Percentiles rank a stretch among this genome's conserved stretches.
These are phyloP conservation scores for Acleris emargana DNA, from an alignment of 2,888 invertebrate genomes.

Conservation along the genomic window DNA sequence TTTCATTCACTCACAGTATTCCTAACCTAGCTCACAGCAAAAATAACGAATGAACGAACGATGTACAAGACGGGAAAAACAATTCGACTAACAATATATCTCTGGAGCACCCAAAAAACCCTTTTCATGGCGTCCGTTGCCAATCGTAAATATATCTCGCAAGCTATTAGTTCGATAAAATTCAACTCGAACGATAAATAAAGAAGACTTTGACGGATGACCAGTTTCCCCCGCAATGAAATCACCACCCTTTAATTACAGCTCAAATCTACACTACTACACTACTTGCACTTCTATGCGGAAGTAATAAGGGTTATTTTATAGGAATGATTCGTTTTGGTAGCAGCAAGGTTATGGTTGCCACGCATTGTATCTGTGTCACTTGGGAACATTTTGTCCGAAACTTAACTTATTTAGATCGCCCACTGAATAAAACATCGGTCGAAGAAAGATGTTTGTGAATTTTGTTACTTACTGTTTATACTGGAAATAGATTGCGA, in stretches of 20 bases:
- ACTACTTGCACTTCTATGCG: slow-evolving; percentile 8
- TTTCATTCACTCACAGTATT: too few species aligned
- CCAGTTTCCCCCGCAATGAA: slow-evolving; percentile 74
- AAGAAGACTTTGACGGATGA: slow-evolving; percentile 80
- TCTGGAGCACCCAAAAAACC: slow-evolving; percentile 54
- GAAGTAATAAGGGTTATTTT: not conserved
- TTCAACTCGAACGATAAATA: slow-evolving; percentile 83
- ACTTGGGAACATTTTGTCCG: slow-evolving; percentile 80
- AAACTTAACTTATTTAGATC: slow-evolving; percentile 79
- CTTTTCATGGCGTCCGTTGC: slow-evolving; percentile 70
- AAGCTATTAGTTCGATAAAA: slow-evolving; percentile 82
- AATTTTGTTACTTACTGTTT: slow-evolving; percentile 48
- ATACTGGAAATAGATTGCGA: not conserved
- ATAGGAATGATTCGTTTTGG: not conserved
- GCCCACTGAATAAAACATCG: slow-evolving; percentile 75
- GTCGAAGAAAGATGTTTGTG: slow-evolving; percentile 58
- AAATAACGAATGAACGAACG: too few species aligned
- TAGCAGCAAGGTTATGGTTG: slow-evolving; percentile 44
- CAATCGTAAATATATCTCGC: slow-evolving; percentile 81
- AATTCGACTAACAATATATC: slow-evolving; percentile 19
- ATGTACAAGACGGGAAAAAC: not conserved
- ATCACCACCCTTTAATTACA: slow-evolving; percentile 47
- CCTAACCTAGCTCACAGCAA: too few species aligned
- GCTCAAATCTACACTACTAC: slow-evolving; percentile 2
- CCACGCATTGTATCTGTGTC: slow-evolving; percentile 74